Conservation (phyloP, 2,888 invertebrate species). For the Eupeodes latifasciatus region DNA sequence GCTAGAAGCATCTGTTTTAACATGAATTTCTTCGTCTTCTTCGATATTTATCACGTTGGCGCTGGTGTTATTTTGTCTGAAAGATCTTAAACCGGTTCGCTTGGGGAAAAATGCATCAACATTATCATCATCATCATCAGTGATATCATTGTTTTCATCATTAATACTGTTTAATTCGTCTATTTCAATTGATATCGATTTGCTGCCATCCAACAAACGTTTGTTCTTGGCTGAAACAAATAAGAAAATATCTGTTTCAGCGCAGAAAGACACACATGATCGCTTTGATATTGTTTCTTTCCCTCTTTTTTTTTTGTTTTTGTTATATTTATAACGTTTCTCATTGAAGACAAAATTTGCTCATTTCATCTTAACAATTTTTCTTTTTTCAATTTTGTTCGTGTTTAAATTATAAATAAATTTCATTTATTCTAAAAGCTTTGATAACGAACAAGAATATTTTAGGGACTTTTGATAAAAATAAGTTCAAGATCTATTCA, state of each 20-base stretch:
- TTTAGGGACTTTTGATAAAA: no score
- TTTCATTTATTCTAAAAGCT: no score
- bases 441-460: no score
- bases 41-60: not conserved
- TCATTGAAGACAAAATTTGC: not conserved
- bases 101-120: not conserved
- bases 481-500: no score
- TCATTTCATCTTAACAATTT: not conserved
- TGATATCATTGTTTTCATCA: not conserved
- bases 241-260: conserved; percentile 35
- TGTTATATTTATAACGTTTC: not conserved
- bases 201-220: not conserved
- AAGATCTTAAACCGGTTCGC: no score
- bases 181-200: not conserved
- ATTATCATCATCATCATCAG: not conserved
- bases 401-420: no score
- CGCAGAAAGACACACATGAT: conserved; percentile 27
- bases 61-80: not conserved
- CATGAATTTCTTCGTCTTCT: not conserved
- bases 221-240: conserved; percentile 27
- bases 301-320: no score
- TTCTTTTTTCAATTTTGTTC: not conserved
- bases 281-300: not conserved
- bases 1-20: not conserved
- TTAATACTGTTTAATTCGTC: not conserved